Conservation (phyloP, 2,797 vertebrate species). For the Atherinosoma microstoma region DNA sequence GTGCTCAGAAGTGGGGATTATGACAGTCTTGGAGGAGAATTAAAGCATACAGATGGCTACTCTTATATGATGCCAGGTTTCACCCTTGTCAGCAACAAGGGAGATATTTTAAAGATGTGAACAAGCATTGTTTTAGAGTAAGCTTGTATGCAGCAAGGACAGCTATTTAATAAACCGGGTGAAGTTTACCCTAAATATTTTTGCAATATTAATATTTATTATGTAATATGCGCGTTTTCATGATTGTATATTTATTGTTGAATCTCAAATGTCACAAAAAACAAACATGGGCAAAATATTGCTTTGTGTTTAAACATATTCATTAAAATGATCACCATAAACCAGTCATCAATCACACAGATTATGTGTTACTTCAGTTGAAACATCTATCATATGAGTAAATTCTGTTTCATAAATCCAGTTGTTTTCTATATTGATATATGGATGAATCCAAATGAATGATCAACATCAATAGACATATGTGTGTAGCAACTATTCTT, state of each 20-base stretch:
- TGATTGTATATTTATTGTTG: background rate
- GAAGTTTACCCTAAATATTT: background rate
- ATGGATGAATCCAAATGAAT: too few relatives aligned
- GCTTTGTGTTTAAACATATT: too few relatives aligned
- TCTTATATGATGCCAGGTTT: constrained; percentile 74
- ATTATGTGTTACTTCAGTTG: too few relatives aligned
- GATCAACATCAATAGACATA: background rate
- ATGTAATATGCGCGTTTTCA: background rate
- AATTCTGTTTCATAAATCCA: too few relatives aligned
- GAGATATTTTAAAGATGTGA: constrained; percentile 45
- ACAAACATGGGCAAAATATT: too few relatives aligned
- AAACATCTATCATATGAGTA: too few relatives aligned
- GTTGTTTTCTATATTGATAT: too few relatives aligned
- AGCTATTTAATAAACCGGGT: background rate
- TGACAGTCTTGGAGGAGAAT: constrained; percentile 67
- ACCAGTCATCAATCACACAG: too few relatives aligned
- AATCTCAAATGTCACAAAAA: background rate
- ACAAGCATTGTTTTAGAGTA: constrained; percentile 19
- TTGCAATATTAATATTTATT: background rate
- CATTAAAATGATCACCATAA: too few relatives aligned
- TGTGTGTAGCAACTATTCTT: background rate
- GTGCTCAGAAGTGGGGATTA: constrained; percentile 69
- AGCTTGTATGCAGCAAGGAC: constrained; percentile 14
- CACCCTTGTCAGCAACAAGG: constrained; percentile 51
- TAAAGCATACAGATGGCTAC: constrained; percentile 76